Conservation (phyloP, 2,888 invertebrate genomes). For the Gymnoscelis rufifasciata region DNA sequence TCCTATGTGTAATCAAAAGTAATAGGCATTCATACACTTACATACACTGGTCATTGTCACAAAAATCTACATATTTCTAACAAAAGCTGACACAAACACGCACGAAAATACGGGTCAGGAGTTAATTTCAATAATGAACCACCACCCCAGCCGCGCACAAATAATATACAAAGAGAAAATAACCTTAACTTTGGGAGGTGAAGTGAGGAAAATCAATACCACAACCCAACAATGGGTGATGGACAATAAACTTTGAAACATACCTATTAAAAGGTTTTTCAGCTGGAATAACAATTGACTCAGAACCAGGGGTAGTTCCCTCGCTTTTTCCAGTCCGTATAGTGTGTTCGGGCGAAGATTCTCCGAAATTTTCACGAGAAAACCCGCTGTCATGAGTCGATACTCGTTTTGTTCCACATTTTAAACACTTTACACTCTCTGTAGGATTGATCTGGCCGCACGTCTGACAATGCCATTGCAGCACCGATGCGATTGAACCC, state of each 20-base stretch:
- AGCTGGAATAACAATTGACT: slow-evolving; percentile 63
- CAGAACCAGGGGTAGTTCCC: slow-evolving; percentile 67
- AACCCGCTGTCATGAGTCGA: slow-evolving; percentile 77
- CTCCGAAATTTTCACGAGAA: slow-evolving; percentile 59
- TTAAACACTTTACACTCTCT: slow-evolving; percentile 89
- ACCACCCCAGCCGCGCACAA: slow-evolving; percentile 46
- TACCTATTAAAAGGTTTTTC: slow-evolving; percentile 68
- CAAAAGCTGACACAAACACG: slow-evolving; percentile 57
- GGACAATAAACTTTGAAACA: slow-evolving; percentile 44
- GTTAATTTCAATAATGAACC: slow-evolving; percentile 62
- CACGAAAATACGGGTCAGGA: slow-evolving; percentile 42
- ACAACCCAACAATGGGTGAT: slow-evolving; percentile 54
- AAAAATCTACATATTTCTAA: slow-evolving; percentile 47
- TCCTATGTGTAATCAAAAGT: too few relatives aligned
- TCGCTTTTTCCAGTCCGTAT: slow-evolving; percentile 66
- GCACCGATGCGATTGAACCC: slow-evolving; percentile 96
- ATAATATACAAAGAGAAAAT: slow-evolving; percentile 64
- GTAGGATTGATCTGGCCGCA: slow-evolving; percentile 94
- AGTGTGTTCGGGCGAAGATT: slow-evolving; percentile 67
- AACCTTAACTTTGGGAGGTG: slow-evolving; percentile 65
- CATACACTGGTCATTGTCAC: slow-evolving; percentile 16
- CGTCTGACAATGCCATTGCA: slow-evolving; percentile 94
- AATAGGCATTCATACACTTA: slow-evolving; percentile 7
- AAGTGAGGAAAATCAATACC: slow-evolving; percentile 77
- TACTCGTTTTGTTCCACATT: slow-evolving; percentile 86